These are phyloP conservation scores for Hyphantria cunea DNA, from an alignment of 1,140 invertebrate species.

Conservation along the genomic window DNA sequence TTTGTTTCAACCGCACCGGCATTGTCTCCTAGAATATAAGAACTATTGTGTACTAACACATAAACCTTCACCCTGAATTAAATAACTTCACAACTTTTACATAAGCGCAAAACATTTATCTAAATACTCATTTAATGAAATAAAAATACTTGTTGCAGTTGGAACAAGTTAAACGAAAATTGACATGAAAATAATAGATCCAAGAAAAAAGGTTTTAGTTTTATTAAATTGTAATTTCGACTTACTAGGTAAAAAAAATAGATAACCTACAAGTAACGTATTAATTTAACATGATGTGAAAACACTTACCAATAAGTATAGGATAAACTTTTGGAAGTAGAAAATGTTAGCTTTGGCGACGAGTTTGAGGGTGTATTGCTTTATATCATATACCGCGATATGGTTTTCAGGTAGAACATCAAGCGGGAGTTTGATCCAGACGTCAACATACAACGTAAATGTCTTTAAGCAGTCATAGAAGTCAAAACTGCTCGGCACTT, in stretches of 20 bases:
- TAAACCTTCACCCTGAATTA: too few relatives aligned
- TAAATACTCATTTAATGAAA: too few relatives aligned
- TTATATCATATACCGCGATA: conserved; percentile 57
- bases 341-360: conserved; percentile 62
- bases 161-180: too few relatives aligned
- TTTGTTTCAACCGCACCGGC: conserved; percentile 86
- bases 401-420: conserved; percentile 50
- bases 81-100: too few relatives aligned
- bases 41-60: background rate
- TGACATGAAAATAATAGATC: too few relatives aligned
- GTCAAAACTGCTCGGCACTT: conserved; percentile 51
- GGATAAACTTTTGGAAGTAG: conserved; percentile 57
- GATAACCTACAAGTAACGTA: too few relatives aligned
- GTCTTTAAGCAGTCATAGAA: conserved; percentile 61
- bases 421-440: conserved; percentile 43
- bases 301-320: conserved; percentile 58
- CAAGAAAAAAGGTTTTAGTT: too few relatives aligned
- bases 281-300: too few relatives aligned
- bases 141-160: too few relatives aligned
- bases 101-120: too few relatives aligned
- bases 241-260: too few relatives aligned
- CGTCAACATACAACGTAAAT: conserved; percentile 52
- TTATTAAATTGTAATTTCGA: too few relatives aligned
- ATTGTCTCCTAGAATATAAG: conserved; percentile 86
- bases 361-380: conserved; percentile 48